These are phyloP conservation scores for Trachelus iudaicus DNA, from an alignment of 2,888 invertebrate genomes.

Conservation along the genomic window DNA sequence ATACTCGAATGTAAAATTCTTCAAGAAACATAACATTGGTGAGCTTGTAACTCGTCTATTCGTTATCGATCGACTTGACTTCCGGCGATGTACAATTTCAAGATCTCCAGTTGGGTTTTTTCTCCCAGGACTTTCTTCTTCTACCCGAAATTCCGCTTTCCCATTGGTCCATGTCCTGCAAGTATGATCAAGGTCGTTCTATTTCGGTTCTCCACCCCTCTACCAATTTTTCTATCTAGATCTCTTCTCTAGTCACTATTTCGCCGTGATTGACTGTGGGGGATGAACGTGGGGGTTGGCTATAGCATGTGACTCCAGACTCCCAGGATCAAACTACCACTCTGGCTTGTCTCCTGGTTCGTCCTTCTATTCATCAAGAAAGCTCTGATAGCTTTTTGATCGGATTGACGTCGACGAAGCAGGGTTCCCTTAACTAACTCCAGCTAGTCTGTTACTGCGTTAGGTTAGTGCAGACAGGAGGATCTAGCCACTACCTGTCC, in stretches of 20 bases:
- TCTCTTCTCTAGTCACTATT: neutral
- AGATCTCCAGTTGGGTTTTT: neutral
- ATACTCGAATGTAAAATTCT: neutral
- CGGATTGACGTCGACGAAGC: constrained; percentile 28
- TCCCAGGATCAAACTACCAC: neutral
- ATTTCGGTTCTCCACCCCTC: neutral
- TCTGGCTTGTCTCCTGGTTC: neutral
- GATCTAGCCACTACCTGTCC: neutral
- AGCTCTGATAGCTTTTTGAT: constrained; percentile 40
- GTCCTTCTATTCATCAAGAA: constrained; percentile 33
- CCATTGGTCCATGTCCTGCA: neutral
- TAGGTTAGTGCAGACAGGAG: neutral
- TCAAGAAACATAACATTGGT: no score
- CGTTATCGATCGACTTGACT: no score
- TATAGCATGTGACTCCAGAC: neutral
- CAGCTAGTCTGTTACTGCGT: neutral
- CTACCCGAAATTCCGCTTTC: neutral
- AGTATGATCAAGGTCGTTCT: neutral
- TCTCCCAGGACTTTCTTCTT: neutral
- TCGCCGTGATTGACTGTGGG: neutral
- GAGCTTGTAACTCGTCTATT: no score
- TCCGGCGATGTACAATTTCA: neutral
- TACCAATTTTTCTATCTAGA: neutral
- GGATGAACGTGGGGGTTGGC: neutral
- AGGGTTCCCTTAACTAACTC: neutral